Base-by-base conservation (phyloP, 2,797 vertebrate genomes). In the Syngnathus rostellatus region DNA sequence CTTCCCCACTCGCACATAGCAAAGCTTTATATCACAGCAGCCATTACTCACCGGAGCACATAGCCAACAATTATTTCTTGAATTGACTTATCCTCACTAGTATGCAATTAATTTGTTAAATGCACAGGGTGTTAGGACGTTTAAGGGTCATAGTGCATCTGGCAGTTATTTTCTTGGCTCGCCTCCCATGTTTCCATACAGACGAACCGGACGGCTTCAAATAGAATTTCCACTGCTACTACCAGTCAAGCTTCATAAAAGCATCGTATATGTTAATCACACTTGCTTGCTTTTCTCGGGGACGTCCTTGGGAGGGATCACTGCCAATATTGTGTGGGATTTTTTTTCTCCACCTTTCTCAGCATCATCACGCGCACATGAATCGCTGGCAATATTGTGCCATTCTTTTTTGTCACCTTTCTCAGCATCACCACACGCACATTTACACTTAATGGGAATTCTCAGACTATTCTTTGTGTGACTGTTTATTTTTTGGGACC, bases 121-220 rank as follows among this genome's bases (percentile, higher is more conserved):
- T 57, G 65, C 51, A 58, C 66, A 67, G 48, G 71, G 69, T 69
- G 67, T 75, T 31, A 16, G 43, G 69, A 61, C 69, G 68, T 39
- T 73, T 48, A 1, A 68, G 62, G 71, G 65, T 78, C 21, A 65
- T 62, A 59, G 66, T 71, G 71, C 57, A 41, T 73, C 74, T 68
- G 59, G 62, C 10, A 72, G 65, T 80, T 78, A 75, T 82, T 86
- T 83, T 69, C 62, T 81, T 88, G 83, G 81, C 82, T 71, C 70
- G 53, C 64, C 68, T 71, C 76, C 77, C 73, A 67, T 4, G 31
- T 81, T 81, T 82, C 81, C 74, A 69, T 12, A 70, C 10, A 81
- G 74, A 80, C 64, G 48, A 62, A 51, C 73, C 77, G 64, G 67
- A 53, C 63, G 65, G 3, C 53, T 23, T 68, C 68, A 79, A 84